Evolutionary conservation across 2,797 vertebrate species (phyloP), one percentile per base, ranked within the genome.

Genomic region (Thalassophryne amazonica): DNA sequence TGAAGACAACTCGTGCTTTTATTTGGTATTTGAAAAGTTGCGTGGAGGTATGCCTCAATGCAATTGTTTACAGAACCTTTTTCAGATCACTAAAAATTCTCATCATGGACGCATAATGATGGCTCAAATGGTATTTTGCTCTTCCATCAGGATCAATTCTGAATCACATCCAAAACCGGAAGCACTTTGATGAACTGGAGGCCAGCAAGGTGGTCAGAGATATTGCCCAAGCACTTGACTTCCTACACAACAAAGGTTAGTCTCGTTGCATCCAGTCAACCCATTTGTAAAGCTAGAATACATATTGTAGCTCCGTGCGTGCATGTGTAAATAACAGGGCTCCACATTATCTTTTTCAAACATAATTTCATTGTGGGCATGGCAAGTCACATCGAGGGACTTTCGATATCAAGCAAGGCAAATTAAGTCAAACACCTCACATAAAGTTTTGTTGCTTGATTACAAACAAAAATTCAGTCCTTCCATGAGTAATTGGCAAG

Each of bases 11-110:
- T 52, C 85, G 64, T 91, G 92, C 72, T 99, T 97, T 86, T 98
- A 98, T 85, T 88, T 99, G 87, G 96, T 98, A 42, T 99, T 99
- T 88, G 97, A 99, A 90, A 99, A 98, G 84, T 83, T 99, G 22
- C 81, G 86, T 78, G 97, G 97, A 91, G 97, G 97, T 98, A 90
- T 62, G 29, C 12, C 66, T 60, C 38, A 52, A 61, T 46, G 2
- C 5, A 13, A 55, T 42, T 15, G 6, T 7, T 29, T 10, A 1
- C 1, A 6, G 14, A 17, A n/a, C 4, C 9, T 29, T 0, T 37
- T 50, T 30, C 14, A 23, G 5, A 21, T 33, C n/a, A 16, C 10
- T 5, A 4, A 8, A 10, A 10, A 15, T 9, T 32, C 3, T 43
- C n/a, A n/a, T 14, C 23, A 0, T 14, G 23, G 32, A 24, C 6